These are phyloP conservation scores for Heterocephalus glaber DNA, from an alignment of 2,113 vertebrate genomes.

Conservation along the genomic window DNA sequence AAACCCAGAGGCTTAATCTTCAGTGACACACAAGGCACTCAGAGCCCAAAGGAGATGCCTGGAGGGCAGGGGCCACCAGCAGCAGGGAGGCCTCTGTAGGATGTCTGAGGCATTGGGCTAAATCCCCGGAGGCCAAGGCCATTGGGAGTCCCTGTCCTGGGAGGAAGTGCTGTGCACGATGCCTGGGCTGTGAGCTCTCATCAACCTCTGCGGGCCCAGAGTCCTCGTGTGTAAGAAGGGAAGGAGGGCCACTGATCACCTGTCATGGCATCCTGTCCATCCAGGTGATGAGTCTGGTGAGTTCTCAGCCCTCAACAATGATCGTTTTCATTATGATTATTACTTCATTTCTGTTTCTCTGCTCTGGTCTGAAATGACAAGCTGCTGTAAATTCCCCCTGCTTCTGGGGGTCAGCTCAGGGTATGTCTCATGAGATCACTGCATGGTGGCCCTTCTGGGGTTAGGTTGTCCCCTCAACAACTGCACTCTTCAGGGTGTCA, in stretches of 20 bases:
- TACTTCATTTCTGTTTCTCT: not conserved
- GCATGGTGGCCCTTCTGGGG: not conserved
- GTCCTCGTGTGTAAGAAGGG: not conserved
- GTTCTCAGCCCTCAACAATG: not conserved
- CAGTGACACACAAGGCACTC: too few relatives aligned
- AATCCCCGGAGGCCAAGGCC: not conserved
- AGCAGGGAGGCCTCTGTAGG: not conserved
- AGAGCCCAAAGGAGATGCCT: not conserved
- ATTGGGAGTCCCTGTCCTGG: fast-evolving
- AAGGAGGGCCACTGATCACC: not conserved
- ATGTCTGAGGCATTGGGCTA: not conserved
- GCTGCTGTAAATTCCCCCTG: not conserved
- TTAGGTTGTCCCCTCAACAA: too few relatives aligned
- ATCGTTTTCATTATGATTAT: not conserved
- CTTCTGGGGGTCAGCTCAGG: not conserved
- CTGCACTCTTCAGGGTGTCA: not conserved
- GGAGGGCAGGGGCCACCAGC: not conserved
- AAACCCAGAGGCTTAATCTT: not conserved
- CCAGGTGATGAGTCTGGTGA: not conserved
- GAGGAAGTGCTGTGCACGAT: not conserved
- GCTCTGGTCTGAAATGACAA: not conserved
- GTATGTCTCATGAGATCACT: not conserved
- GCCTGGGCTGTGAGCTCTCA: not conserved
- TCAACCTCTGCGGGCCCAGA: not conserved
- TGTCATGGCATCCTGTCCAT: fast-evolving